Evolutionary conservation across 1,140 invertebrate genomes (phyloP).

Genomic region (Samia ricini): DNA sequence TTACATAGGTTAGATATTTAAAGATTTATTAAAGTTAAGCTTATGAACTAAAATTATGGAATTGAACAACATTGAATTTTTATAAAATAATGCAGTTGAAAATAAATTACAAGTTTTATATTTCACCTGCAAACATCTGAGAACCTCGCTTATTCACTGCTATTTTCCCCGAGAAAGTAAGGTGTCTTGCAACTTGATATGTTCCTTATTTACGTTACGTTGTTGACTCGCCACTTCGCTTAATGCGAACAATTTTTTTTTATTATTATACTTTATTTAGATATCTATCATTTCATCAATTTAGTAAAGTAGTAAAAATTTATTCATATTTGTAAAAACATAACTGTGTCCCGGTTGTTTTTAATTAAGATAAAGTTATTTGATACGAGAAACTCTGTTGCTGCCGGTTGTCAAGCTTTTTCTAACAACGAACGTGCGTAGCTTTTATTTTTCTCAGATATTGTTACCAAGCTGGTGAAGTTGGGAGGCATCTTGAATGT

Average conservation of each 20-base stretch:
- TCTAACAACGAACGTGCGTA: constrained; percentile 59
- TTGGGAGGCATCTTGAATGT: constrained; percentile 57
- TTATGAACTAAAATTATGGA: too few relatives aligned
- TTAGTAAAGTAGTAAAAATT: too few relatives aligned
- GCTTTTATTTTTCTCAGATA: constrained; percentile 66
- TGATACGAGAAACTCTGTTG: constrained; percentile 20
- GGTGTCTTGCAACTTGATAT: background rate
- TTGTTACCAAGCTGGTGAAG: constrained; percentile 61
- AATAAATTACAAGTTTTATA: background rate
- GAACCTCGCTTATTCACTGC: background rate
- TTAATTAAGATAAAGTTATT: constrained; percentile 18
- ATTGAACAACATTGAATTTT: too few relatives aligned
- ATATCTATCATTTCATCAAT: too few relatives aligned
- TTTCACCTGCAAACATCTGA: background rate
- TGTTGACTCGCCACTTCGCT: background rate
- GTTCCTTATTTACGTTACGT: background rate
- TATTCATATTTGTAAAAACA: too few relatives aligned
- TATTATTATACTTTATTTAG: too few relatives aligned
- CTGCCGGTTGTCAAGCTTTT: constrained; percentile 49
- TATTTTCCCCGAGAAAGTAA: background rate
- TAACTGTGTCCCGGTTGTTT: too few relatives aligned
- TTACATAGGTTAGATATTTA: too few relatives aligned
- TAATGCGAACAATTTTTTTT: too few relatives aligned
- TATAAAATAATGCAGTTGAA: background rate
- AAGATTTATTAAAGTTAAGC: too few relatives aligned